Evolutionary conservation across 2,888 invertebrate genomes (phyloP).

Genomic region (Eristalinus sepulchralis): DNA sequence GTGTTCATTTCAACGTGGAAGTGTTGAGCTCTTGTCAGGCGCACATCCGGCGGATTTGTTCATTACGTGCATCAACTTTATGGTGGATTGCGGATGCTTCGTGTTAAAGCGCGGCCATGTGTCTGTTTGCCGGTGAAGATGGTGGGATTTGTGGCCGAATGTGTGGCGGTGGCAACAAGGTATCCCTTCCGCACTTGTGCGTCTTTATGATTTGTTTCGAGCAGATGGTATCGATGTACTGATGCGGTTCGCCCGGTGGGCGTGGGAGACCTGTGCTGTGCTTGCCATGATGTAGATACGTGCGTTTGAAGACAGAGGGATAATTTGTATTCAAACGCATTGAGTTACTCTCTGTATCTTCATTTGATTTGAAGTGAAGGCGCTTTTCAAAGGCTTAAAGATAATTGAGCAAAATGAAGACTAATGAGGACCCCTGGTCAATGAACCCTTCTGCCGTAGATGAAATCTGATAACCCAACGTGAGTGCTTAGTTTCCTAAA

Average conservation of each 20-base stretch:
- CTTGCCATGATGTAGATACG: not conserved
- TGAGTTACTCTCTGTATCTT: not conserved
- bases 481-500: not conserved
- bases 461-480: not conserved
- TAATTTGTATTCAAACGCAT: not conserved
- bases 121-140: conserved; percentile 7
- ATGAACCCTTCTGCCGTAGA: not conserved
- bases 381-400: not conserved
- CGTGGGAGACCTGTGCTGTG: not conserved
- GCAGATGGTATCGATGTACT: conserved; percentile 20
- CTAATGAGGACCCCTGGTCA: not conserved
- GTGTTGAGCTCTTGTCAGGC: conserved; percentile 26
- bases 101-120: conserved; percentile 48
- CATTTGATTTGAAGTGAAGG: not conserved
- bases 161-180: not conserved
- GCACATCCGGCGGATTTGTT: conserved; percentile 19
- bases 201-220: conserved; percentile 31
- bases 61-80: conserved; percentile 35
- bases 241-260: conserved; percentile 11
- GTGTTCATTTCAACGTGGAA: conserved; percentile 15
- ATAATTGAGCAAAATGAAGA: not conserved
- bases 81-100: conserved; percentile 15
- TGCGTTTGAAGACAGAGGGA: not conserved
- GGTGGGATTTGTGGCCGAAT: conserved; percentile 39
- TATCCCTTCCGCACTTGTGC: not conserved